Conservation (phyloP, 2,113 vertebrate genomes). For the Mixornis gularis region DNA sequence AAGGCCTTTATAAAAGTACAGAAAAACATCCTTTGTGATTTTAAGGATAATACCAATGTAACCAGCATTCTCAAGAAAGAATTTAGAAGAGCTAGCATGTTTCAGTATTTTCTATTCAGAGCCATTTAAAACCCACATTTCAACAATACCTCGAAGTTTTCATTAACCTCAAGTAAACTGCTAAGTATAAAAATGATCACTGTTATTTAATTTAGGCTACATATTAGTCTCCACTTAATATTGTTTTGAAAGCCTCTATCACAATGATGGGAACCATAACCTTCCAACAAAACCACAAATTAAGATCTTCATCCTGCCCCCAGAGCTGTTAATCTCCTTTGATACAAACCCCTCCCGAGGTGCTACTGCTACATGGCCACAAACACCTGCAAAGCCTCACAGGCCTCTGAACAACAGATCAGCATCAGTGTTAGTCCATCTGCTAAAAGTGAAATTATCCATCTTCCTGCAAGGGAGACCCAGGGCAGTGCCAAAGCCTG, state of each 20-base stretch:
- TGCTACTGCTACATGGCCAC: not conserved
- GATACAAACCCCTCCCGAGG: accelerated
- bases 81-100: not conserved
- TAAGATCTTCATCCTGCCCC: not conserved
- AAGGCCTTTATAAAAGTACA: not conserved
- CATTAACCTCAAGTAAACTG: not conserved
- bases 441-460: not conserved
- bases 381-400: not conserved
- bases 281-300: not conserved
- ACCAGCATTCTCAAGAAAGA: not conserved
- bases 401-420: not conserved
- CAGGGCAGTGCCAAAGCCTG: not conserved
- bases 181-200: not conserved
- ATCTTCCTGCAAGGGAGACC: not conserved
- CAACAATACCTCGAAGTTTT: not conserved
- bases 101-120: not conserved
- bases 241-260: not conserved
- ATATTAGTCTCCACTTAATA: not conserved
- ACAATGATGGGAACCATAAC: accelerated
- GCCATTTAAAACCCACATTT: not conserved
- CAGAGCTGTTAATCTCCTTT: not conserved
- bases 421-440: not conserved
- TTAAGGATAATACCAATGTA: not conserved
- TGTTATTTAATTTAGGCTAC: not conserved
- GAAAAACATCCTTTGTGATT: not conserved